Evolutionary conservation across 2,113 vertebrate species (phyloP), one percentile per base, ranked within the genome.

Genomic region (Corythoichthys haematopterus): DNA sequence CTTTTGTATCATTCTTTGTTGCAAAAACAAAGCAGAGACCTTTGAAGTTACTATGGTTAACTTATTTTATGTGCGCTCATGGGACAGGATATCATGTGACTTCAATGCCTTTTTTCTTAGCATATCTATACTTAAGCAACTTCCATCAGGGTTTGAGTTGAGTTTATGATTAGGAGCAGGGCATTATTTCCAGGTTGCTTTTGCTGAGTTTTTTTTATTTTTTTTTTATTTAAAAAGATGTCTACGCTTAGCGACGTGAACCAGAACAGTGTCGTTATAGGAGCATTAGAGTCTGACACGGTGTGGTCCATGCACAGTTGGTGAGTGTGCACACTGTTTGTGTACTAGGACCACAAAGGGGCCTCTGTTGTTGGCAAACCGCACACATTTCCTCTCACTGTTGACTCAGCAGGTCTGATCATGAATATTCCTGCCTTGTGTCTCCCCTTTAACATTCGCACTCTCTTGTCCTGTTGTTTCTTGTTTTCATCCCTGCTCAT

Each of bases 351-450:
- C 66, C 78, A 89, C 87, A 88, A 90, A 87, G 84, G 69, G 68
- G 40, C 65, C 75, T 85, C 80, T 88, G 84, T 88, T 62, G 15
- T 53, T 60, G 59, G 55, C 67, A 33, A 66, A 52, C 40, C 48
- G 56, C 33, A 57, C 61, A 55, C 38, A 57, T 61, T 58, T 71
- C n/a, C 69, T 76, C 70, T 71, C 71, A 66, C 72, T 72, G 66
- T 72, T 87, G 87, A 86, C 80, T 85, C 85, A 87, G 86, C 84
- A 85, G 64, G 69, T 85, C 80, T 81, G 69, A 80, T 71, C n/a
- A 58, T 70, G 71, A 68, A 72, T 78, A 69, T 86, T 72, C 73
- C 52, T 66, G 72, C 65, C 66, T 64, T 20, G 75, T 70, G 67
- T 80, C 57, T 76, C 71, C 61, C 53, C 64, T 67, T 58, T 73